phyloP scores from a whole-genome alignment of 2,113 vertebrate genomes.

The Heliornis fulica region DNA sequence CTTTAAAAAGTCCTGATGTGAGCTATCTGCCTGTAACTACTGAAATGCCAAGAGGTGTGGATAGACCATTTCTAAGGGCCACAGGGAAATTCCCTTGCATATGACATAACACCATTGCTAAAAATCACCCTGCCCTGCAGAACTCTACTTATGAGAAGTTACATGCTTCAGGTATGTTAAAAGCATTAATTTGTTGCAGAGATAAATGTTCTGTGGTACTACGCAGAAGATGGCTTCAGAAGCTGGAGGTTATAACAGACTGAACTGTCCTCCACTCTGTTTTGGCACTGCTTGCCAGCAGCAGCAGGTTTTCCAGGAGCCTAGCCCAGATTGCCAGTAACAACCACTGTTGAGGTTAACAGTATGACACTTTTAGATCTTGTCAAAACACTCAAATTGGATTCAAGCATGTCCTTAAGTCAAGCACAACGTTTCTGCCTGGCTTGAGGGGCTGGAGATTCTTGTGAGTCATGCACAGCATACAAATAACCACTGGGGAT shows the following conservation, averaged over 20 bases:
- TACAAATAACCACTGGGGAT: background rate
- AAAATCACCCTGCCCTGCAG: background rate
- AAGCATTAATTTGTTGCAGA: background rate
- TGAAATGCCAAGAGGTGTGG: background rate
- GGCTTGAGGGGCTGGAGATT: background rate
- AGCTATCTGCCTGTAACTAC: background rate
- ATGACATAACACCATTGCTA: background rate
- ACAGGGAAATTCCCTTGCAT: background rate
- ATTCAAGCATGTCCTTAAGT: background rate
- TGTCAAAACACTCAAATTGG: background rate
- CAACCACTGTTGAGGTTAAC: background rate
- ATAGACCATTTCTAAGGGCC: background rate
- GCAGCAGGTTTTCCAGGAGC: background rate
- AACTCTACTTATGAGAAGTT: background rate
- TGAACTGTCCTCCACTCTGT: background rate
- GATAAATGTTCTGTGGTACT: background rate
- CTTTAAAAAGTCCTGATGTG: background rate
- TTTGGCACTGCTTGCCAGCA: background rate
- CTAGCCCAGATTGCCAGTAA: background rate
- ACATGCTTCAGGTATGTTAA: background rate
- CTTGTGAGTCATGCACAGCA: fast-evolving
- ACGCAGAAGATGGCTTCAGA: fast-evolving
- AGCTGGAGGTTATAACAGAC: background rate
- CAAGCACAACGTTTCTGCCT: background rate
- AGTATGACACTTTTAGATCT: background rate